These are phyloP conservation scores for Spialia ferax DNA, from an alignment of 2,888 invertebrate species.

Conservation along the genomic window DNA sequence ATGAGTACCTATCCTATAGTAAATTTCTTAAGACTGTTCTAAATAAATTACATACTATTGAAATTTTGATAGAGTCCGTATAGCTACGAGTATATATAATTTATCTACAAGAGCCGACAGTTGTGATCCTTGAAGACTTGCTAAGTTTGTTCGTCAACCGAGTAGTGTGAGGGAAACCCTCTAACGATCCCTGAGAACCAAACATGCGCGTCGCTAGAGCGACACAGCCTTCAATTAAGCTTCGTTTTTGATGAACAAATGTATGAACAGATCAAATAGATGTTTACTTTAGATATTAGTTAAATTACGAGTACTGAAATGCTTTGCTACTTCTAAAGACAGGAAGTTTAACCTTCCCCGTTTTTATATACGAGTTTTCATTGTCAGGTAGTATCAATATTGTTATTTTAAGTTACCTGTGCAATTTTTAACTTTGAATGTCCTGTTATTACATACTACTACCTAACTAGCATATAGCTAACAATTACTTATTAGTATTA, in stretches of 20 bases:
- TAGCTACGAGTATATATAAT: too few relatives aligned
- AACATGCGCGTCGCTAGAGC: neutral
- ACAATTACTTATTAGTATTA: too few relatives aligned
- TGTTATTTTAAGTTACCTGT: too few relatives aligned
- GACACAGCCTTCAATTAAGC: neutral
- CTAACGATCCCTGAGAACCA: neutral
- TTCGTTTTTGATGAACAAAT: neutral
- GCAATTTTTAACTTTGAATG: too few relatives aligned
- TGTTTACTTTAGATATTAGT: neutral
- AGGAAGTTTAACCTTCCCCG: neutral
- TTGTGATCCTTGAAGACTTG: neutral
- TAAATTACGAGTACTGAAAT: too few relatives aligned
- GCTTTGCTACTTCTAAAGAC: neutral
- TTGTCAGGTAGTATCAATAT: too few relatives aligned
- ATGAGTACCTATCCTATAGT: too few relatives aligned
- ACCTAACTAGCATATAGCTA: too few relatives aligned
- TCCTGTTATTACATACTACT: too few relatives aligned
- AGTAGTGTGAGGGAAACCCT: neutral
- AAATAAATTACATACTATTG: neutral
- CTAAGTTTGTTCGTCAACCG: slow-evolving; percentile 1
- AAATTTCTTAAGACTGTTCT: too few relatives aligned
- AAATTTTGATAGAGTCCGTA: neutral
- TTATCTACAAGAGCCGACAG: neutral
- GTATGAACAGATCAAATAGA: neutral
- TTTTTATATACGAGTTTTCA: too few relatives aligned